Base-by-base conservation (phyloP, 1,140 invertebrate genomes). In the Psilanteris sp. region DNA sequence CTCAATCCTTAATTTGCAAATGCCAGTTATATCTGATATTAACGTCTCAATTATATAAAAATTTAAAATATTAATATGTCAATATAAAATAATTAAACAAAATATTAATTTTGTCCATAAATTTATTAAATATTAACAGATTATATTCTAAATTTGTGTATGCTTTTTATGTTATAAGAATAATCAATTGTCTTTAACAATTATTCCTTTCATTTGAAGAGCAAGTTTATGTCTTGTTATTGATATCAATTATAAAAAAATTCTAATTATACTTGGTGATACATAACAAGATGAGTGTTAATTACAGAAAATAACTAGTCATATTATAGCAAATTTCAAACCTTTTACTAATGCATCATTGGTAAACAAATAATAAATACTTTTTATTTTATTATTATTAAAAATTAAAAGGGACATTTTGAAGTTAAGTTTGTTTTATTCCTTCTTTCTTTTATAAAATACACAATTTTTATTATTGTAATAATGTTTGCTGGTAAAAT, bases 321-420 rank as follows among this genome's bases (percentile, higher is more conserved):
- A 72, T 55, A 55, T 18, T 4, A n/a, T 32, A 13, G 44, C 52
- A 79, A 79, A 72, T 71, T 44, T 88, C 87, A 88, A 78, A 88
- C 87, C 87, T 88, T 88, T 88, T 87, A 88, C 87, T 87, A 64
- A 15, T 68, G 55, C 86, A 88, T 88, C 87, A 88, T 83, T 79
- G 81, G 67, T 66, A 79, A 64, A n/a, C n/a, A n/a, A n/a, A n/a
- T n/a, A n/a, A n/a, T n/a, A n/a, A n/a, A n/a, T n/a, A n/a, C n/a
- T n/a, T n/a, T n/a, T n/a, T n/a, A n/a, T n/a, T n/a, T n/a, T n/a
- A n/a, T n/a, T n/a, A n/a, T n/a, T n/a, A n/a, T n/a, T n/a, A n/a
- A n/a, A n/a, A n/a, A n/a, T n/a, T n/a, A n/a, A n/a, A n/a, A n/a
- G n/a, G n/a, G n/a, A n/a, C n/a, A n/a, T n/a, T n/a, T n/a, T n/a